Evolutionary conservation across 2,888 invertebrate species (phyloP).

Genomic region (Horisme vitalbata): DNA sequence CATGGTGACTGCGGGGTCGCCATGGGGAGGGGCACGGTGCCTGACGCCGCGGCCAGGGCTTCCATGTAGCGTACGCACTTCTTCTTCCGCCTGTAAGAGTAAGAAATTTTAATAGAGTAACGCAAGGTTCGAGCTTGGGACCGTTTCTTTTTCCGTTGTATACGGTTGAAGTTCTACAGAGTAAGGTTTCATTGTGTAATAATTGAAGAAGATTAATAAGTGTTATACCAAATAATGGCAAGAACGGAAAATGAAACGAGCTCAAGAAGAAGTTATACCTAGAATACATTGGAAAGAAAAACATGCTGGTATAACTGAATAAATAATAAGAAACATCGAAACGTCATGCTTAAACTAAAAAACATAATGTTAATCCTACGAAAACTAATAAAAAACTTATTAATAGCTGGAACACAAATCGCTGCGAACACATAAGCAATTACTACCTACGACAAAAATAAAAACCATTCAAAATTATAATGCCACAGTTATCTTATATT

Average conservation of each 20-base stretch:
- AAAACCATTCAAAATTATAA: conserved; percentile 20
- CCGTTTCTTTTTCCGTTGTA: conserved; percentile 35
- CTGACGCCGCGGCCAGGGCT: conserved; percentile 86
- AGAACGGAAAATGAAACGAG: conserved; percentile 12
- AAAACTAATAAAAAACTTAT: conserved; percentile 30
- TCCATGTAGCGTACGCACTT: conserved; percentile 98
- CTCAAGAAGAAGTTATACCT: conserved; percentile 28
- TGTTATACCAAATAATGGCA: not conserved
- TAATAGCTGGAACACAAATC: conserved; percentile 26
- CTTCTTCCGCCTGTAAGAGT: conserved; percentile 92
- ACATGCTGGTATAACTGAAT: conserved; percentile 31
- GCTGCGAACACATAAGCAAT: conserved; percentile 33
- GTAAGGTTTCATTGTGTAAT: not conserved
- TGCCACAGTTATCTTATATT: too few species aligned
- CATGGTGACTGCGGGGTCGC: conserved; percentile 92
- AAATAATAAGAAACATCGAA: conserved; percentile 17
- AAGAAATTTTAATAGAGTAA: conserved; percentile 9
- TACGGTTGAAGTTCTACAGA: not conserved
- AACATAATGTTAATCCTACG: conserved; percentile 30
- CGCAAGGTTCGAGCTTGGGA: conserved; percentile 23
- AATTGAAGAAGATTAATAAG: not conserved
- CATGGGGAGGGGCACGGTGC: conserved; percentile 88
- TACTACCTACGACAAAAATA: conserved; percentile 41
- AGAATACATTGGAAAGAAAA: conserved; percentile 34
- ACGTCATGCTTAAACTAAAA: conserved; percentile 33